Base-by-base conservation (phyloP, 2,888 invertebrate genomes). In the Muschampia staudingeri region DNA sequence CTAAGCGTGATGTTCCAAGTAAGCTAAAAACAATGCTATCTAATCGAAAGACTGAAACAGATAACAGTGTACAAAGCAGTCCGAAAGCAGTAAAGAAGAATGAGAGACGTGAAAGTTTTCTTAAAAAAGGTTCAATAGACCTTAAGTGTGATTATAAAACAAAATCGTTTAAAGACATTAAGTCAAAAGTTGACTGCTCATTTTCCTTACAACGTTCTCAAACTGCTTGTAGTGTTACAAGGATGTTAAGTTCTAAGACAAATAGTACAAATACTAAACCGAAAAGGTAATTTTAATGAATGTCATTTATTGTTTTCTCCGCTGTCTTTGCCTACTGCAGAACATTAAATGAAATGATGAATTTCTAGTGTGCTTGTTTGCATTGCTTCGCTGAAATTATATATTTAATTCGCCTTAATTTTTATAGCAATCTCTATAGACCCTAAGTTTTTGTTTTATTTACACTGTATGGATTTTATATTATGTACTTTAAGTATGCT, bases 131-230 rank as follows among this genome's bases (percentile, higher is more conserved):
- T 86, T 91, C 94, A 9, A 98, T 98, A 77, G 99, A 99, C 76
- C 98, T 98, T 98, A 98, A 98, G 94, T 97, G 96, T 76, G 98
- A 98, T 88, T 98, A 97, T 88, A 98, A 98, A 89, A 97, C 97
- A 61, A 98, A 98, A 91, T 97, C 98, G 14, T 98, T 98, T 87
- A 98, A 98, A 94, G 99, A 99, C 93, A 98, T 99, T 52, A 99
- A 99, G 94, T 98, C 99, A 72, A 98, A 98, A 94, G 98, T 99
- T 83, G 97, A 97, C 86, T 97, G 97, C 90, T 96, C 97, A 30
- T 96, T 96, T 89, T 95, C 96, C 11, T 91, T 96, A 85, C 96
- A 97, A 93, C 92, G 96, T 84, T 96, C 96, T 75, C 96, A 96
- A 90, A 97, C 97, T 81, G 95, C 97, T 12, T 95, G 96, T 88